Evolutionary conservation across 2,888 invertebrate species (phyloP).

Genomic region (Anoncus sp.): DNA sequence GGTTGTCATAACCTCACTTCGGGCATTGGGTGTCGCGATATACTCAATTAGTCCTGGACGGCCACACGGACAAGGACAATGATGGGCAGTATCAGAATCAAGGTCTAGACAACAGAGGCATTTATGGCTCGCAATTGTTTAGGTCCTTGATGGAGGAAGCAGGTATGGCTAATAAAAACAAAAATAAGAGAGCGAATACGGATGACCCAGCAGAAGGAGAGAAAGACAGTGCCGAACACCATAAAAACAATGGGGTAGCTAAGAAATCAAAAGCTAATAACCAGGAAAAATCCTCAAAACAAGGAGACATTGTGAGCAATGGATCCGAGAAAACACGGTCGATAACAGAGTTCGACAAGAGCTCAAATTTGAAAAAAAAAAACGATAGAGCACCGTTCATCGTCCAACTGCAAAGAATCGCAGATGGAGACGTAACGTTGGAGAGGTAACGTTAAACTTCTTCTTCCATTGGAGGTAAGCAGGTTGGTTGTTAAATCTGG

Average conservation of each 20-base stretch:
- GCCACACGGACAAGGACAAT: background rate
- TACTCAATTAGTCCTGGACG: background rate
- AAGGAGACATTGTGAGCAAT: background rate
- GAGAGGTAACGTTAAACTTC: background rate
- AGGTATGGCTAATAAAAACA: constrained; percentile 5
- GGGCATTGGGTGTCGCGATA: background rate
- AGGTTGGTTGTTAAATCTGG: constrained; percentile 1
- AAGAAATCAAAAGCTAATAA: background rate
- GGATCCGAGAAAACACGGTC: background rate
- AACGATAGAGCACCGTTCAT: background rate
- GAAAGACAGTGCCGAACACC: background rate
- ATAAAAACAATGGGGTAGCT: background rate
- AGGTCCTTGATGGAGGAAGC: constrained; percentile 2
- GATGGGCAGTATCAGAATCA: background rate
- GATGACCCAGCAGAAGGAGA: background rate
- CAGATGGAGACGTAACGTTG: background rate
- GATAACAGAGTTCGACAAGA: background rate
- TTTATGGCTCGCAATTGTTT: background rate
- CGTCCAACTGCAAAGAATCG: background rate
- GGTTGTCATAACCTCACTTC: background rate
- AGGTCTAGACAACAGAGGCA: background rate
- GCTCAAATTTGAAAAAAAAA: constrained; percentile 1
- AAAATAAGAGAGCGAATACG: background rate
- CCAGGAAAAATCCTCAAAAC: background rate
- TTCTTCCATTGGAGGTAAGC: constrained; percentile 1